A percentile compares a stretch with the other conserved stretches of the same genome.
Conservation (phyloP, 2,888 invertebrate species). For the Drosophila dives region DNA sequence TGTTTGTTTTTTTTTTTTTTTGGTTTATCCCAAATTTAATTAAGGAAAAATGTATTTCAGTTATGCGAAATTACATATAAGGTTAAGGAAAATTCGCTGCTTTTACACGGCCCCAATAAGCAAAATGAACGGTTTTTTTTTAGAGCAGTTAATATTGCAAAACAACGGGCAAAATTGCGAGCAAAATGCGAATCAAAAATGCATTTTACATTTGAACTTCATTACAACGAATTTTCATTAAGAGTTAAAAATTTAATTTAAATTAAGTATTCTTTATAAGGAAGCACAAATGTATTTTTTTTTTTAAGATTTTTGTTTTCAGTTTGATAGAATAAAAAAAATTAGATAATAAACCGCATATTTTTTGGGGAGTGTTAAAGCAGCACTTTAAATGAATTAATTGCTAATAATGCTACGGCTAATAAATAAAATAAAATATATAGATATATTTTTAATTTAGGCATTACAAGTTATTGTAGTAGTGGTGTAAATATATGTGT, state of each 20-base stretch:
- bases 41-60: slow-evolving; percentile 62
- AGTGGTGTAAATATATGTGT: slow-evolving; percentile 29
- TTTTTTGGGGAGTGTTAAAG: slow-evolving; percentile 34
- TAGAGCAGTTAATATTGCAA: not conserved
- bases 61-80: slow-evolving; percentile 52
- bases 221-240: not conserved
- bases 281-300: not conserved
- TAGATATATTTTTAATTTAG: not conserved
- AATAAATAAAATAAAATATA: slow-evolving; percentile 18
- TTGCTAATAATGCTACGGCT: slow-evolving; percentile 37
- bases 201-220: not conserved
- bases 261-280: not conserved
- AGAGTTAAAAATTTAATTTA: not conserved
- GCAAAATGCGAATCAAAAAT: slow-evolving; percentile 3
- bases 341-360: not conserved
- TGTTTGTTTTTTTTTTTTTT: slow-evolving; percentile 12
- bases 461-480: slow-evolving; percentile 27
- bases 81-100: slow-evolving; percentile 11
- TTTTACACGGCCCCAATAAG: slow-evolving; percentile 37
- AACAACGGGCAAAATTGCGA: not conserved
- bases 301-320: not conserved
- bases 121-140: not conserved
- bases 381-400: slow-evolving; percentile 15
- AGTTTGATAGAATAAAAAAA: not conserved
- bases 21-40: slow-evolving; percentile 43